Conservation (phyloP, 2,888 invertebrate species). For the Acronicta psi region DNA sequence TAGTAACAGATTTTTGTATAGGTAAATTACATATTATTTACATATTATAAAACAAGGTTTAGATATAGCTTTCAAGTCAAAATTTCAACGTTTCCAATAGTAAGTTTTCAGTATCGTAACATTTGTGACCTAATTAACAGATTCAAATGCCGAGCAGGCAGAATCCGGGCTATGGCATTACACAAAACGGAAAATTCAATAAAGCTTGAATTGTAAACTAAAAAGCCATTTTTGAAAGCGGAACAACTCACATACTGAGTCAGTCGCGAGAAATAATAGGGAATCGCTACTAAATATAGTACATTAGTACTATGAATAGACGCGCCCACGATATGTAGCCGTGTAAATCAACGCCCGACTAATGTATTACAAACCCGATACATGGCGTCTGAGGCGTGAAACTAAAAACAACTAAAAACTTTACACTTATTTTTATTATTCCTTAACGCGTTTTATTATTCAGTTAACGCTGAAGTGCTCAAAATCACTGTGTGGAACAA, state of each 20-base stretch:
- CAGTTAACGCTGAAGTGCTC: conserved; percentile 58
- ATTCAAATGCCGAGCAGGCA: conserved; percentile 11
- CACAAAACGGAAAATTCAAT: conserved; percentile 20
- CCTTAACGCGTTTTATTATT: conserved; percentile 52
- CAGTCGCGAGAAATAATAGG: conserved; percentile 85
- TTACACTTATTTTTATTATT: conserved; percentile 61
- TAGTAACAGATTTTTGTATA: not conserved
- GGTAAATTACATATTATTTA: no score
- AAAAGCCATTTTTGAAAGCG: conserved; percentile 71
- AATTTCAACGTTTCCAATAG: no score
- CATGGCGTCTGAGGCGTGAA: conserved; percentile 68
- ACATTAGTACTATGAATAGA: conserved; percentile 87
- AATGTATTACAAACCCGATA: conserved; percentile 84
- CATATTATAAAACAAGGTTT: not conserved
- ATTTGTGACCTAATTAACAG: conserved; percentile 36
- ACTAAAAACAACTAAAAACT: conserved; percentile 65
- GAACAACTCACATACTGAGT: conserved; percentile 79
- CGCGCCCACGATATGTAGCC: conserved; percentile 81
- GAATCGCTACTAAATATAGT: conserved; percentile 87
- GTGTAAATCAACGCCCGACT: conserved; percentile 86
- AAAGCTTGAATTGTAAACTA: conserved; percentile 24
- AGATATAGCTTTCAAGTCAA: conserved; percentile 7
- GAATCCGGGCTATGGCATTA: conserved; percentile 1
- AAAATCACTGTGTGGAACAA: conserved; percentile 66
- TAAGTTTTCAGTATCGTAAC: not conserved